A percentile compares a stretch with the other conserved stretches of the same genome.
Conservation (phyloP, 1,140 invertebrate species). For the Yoshiicerus persimilis region DNA sequence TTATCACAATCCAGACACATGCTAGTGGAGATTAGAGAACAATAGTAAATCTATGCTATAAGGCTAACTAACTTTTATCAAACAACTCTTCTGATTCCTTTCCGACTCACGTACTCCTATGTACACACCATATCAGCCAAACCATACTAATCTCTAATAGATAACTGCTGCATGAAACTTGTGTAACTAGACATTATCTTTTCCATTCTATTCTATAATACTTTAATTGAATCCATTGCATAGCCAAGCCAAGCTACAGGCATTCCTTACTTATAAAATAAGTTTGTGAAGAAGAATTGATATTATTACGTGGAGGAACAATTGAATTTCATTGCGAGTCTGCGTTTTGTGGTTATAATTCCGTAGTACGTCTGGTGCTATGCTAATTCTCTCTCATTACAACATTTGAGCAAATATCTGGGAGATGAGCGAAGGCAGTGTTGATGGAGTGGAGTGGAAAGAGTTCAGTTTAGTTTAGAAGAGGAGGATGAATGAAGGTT, state of each 20-base stretch:
- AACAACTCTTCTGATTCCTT: neutral
- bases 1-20: neutral
- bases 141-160: no score
- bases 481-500: neutral
- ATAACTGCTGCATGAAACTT: neutral
- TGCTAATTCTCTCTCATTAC: slow-evolving; percentile 2
- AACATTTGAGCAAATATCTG: neutral
- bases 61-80: neutral
- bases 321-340: neutral
- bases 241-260: no score
- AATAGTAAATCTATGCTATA: no score
- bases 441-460: neutral
- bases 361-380: neutral
- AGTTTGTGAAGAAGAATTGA: no score
- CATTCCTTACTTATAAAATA: no score
- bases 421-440: neutral
- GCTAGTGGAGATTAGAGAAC: no score
- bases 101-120: neutral
- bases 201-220: neutral
- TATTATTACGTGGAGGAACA: neutral
- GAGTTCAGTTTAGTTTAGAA: neutral
- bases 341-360: neutral
- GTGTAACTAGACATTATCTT: neutral
- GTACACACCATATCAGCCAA: no score
- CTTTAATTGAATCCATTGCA: neutral